Conservation (phyloP, 2,113 vertebrate species). For the Camelus bactrianus region DNA sequence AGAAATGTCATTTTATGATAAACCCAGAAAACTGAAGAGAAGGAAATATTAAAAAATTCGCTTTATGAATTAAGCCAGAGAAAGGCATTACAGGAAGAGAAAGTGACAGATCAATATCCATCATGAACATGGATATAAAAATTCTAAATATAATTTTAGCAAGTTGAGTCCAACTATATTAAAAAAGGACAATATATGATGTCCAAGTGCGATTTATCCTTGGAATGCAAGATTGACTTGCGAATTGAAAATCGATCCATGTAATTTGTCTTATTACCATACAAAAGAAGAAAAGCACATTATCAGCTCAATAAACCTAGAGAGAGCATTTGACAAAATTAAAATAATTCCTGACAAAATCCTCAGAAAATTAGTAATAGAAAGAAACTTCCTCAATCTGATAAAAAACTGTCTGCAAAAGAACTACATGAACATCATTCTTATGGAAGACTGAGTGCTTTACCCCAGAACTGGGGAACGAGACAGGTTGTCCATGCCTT, state of each 20-base stretch:
- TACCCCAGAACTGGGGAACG: neutral
- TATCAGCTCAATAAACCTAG: slow-evolving; percentile 6
- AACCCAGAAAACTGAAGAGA: neutral
- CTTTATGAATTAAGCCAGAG: neutral
- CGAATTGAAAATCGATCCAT: neutral
- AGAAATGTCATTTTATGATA: slow-evolving; percentile 5
- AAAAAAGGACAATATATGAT: neutral
- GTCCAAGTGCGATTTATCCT: neutral
- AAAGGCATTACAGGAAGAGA: neutral
- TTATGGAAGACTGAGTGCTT: neutral
- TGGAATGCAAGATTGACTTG: neutral
- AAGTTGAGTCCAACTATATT: neutral
- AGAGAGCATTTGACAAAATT: slow-evolving; percentile 15
- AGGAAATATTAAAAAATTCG: neutral
- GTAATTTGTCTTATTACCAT: slow-evolving; percentile 6
- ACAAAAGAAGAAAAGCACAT: neutral
- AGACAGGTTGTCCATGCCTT: neutral
- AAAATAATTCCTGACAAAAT: slow-evolving; percentile 11
- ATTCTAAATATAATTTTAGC: slow-evolving; percentile 21
- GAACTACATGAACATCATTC: neutral
- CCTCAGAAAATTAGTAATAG: neutral
- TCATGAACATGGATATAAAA: neutral
- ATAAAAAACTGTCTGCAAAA: neutral
- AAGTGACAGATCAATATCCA: neutral
- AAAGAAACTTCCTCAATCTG: neutral